Evolutionary conservation across 2,888 invertebrate genomes (phyloP).

Genomic region (Dasypogon diadema): DNA sequence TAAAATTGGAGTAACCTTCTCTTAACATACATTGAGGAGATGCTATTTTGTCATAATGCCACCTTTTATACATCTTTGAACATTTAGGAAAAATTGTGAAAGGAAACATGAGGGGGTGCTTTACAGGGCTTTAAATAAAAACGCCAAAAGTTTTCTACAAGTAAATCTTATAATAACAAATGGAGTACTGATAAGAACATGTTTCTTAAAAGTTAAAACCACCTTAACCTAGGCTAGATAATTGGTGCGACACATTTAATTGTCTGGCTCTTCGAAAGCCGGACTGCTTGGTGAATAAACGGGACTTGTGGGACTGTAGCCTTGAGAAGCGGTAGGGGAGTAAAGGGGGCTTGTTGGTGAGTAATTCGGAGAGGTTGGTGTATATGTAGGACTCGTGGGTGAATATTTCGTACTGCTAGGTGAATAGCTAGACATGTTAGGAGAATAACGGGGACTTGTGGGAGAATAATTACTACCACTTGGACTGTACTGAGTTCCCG

Average conservation of each 20-base stretch:
- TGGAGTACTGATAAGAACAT: background rate
- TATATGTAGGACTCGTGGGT: constrained; percentile 78
- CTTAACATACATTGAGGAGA: no score
- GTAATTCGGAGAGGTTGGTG: constrained; percentile 76
- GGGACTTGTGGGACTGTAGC: constrained; percentile 80
- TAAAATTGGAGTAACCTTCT: no score
- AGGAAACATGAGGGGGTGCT: no score
- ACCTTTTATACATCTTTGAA: no score
- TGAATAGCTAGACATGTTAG: constrained; percentile 70
- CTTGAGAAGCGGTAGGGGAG: constrained; percentile 81
- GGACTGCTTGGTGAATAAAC: constrained; percentile 75
- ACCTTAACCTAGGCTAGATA: no score
- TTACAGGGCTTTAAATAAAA: no score
- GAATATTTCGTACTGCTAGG: constrained; percentile 86
- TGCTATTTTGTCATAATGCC: no score
- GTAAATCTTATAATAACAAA: background rate
- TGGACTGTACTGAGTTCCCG: constrained; percentile 78
- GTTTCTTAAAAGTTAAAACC: background rate
- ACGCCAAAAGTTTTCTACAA: background rate
- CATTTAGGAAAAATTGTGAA: no score
- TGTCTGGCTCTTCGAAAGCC: constrained; percentile 66
- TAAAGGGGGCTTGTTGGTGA: constrained; percentile 79
- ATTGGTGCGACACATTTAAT: constrained; percentile 25
- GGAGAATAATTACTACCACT: constrained; percentile 83
- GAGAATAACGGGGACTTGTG: constrained; percentile 74